phyloP scores from a whole-genome alignment of 2,797 vertebrate species.

The Xiphorhynchus erythropygius region DNA sequence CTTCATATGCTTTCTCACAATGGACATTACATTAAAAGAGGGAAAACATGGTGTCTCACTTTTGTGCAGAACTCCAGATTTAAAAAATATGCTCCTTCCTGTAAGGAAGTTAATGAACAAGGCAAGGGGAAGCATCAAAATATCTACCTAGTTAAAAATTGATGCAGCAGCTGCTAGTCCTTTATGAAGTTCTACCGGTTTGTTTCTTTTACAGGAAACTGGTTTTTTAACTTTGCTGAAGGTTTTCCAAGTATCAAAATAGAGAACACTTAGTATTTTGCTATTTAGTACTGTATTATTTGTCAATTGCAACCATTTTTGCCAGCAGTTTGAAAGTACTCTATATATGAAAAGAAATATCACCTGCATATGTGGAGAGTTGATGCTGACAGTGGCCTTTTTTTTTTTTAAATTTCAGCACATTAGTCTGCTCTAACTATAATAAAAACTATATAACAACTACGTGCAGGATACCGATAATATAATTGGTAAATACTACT shows the following conservation, averaged over 20 bases:
- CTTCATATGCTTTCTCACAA: not conserved
- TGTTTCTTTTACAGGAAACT: not conserved
- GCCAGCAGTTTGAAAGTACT: not conserved
- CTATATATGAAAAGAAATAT: not conserved
- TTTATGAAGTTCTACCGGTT: not conserved
- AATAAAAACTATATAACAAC: not conserved
- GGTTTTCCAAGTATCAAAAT: not conserved
- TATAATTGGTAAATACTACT: not conserved
- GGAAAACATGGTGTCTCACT: not conserved
- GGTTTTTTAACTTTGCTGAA: not conserved
- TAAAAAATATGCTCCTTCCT: not conserved
- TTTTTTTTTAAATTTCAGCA: not conserved
- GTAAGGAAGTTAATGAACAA: not conserved
- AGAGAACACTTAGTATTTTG: not conserved
- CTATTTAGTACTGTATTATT: not conserved
- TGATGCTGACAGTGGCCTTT: not conserved
- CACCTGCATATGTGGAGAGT: not conserved
- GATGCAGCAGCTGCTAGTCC: not conserved
- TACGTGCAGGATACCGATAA: not conserved
- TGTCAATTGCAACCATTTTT: not conserved
- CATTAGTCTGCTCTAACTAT: not conserved
- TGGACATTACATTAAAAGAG: not conserved
- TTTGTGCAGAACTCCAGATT: not conserved
- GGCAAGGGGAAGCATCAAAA: not conserved
- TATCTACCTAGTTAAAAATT: not conserved